Base-by-base conservation (phyloP, 2,113 vertebrate species). In the Spheniscus mendiculus region DNA sequence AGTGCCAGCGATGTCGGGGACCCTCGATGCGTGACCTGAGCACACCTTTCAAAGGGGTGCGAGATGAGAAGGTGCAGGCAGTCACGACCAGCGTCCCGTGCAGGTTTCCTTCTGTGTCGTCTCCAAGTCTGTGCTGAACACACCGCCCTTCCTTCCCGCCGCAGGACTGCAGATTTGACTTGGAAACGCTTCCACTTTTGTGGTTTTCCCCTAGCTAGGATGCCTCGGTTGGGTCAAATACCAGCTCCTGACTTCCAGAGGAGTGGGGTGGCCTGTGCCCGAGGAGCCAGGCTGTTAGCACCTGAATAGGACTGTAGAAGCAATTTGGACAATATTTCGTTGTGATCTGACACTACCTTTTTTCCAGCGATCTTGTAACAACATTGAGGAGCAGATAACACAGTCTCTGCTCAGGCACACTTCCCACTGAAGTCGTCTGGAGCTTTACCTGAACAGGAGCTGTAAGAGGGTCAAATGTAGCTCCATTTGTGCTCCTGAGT, bases 1-100 rank as follows among this genome's bases (percentile, higher is more conserved):
- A 0, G 12, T 79, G 36, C 10, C 65, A 17, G 52, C 0, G 3
- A 4, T 42, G 6, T 0, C 4, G 1, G 11, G 34, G 21, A 65
- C 4, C 18, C 29, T 70, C 42, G 23, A 5, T 11, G 61, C 16
- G 3, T 3, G 55, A 67, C 62, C 56, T 11, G 30, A 77, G 38
- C 45, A 36, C 26, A n/a, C 27, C 21, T 87, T 71, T 21, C 34
- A 9, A 3, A 50, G 42, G 23, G 5, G 4, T 40, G 17, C 23
- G 66, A 63, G 61, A 8, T 5, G 36, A 79, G 58, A 76, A 83
- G 61, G 26, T 27, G 27, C 40, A 26, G 38, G 42, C 7, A 5
- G 44, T 6, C 91, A 76, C 0, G 1, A 67, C 7, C 74, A 26
- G 45, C 5, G 1, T 34, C 42, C 38, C 0, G 0, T 6, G 12